Percentiles rank a stretch among this genome's conserved stretches.
These are phyloP conservation scores for Allobates femoralis DNA, from an alignment of 2,797 vertebrate species.

Conservation along the genomic window DNA sequence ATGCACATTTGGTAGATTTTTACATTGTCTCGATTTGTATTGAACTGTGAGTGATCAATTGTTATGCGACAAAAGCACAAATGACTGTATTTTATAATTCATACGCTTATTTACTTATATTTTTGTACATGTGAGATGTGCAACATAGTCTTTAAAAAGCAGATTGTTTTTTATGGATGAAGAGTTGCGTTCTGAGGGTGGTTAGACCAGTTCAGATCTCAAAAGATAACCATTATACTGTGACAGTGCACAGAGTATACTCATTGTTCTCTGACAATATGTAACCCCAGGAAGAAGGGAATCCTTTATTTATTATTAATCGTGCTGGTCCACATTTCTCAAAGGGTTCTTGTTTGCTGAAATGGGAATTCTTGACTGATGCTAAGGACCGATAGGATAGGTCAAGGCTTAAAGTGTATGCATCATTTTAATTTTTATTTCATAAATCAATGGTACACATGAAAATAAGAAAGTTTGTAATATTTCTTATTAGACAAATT, in stretches of 20 bases:
- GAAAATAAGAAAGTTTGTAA: too few relatives aligned
- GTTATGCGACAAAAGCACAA: conserved; percentile 35
- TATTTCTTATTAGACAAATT: too few relatives aligned
- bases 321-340: conserved; percentile 4
- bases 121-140: neutral
- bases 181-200: neutral
- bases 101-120: neutral
- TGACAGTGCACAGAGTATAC: conserved; percentile 32
- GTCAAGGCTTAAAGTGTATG: too few relatives aligned
- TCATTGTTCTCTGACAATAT: conserved; percentile 36
- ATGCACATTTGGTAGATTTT: neutral
- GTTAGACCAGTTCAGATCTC: conserved; percentile 1
- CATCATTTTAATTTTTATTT: too few relatives aligned
- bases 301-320: conserved; percentile 29
- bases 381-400: neutral
- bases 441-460: too few relatives aligned
- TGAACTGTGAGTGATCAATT: neutral
- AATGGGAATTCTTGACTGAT: conserved; percentile 11
- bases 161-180: neutral
- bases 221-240: conserved; percentile 1
- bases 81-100: conserved; percentile 7
- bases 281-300: conserved; percentile 17
- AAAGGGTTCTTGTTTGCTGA: conserved; percentile 26
- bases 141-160: neutral
- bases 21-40: neutral